Conservation (phyloP, 1,140 invertebrate species). For the Myzus persicae region DNA sequence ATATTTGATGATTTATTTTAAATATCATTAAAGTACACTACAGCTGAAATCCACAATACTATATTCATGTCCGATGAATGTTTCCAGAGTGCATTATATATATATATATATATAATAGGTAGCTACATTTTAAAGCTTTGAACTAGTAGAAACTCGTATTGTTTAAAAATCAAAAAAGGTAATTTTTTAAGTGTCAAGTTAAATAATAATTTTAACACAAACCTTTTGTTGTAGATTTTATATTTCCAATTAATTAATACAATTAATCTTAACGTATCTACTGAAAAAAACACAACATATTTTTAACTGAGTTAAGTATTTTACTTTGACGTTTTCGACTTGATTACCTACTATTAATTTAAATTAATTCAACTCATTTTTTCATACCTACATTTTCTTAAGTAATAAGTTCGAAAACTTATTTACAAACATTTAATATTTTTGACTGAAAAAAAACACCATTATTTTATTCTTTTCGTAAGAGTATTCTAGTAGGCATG, state of each 20-base stretch:
- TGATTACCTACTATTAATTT: no score
- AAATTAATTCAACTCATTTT: not conserved
- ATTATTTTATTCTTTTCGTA: not conserved
- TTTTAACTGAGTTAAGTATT: no score
- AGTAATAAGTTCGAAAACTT: not conserved
- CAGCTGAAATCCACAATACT: not conserved
- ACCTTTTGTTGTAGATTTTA: no score
- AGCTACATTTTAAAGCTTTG: not conserved
- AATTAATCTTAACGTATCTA: no score
- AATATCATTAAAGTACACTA: not conserved
- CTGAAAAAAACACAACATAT: no score
- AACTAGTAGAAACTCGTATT: not conserved
- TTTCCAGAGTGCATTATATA: no score
- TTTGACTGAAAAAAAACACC: not conserved
- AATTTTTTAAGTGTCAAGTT: not conserved
- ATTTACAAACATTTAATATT: not conserved
- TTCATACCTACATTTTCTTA: not conserved
- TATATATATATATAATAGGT: no score
- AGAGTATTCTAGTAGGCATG: no score
- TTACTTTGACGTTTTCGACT: no score
- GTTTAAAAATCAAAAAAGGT: not conserved
- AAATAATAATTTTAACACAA: no score
- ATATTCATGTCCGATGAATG: not conserved
- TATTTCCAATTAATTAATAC: not conserved
- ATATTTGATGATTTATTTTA: not conserved